Conservation (phyloP, 2,888 invertebrate genomes). For the Oscheius myriophilus region DNA sequence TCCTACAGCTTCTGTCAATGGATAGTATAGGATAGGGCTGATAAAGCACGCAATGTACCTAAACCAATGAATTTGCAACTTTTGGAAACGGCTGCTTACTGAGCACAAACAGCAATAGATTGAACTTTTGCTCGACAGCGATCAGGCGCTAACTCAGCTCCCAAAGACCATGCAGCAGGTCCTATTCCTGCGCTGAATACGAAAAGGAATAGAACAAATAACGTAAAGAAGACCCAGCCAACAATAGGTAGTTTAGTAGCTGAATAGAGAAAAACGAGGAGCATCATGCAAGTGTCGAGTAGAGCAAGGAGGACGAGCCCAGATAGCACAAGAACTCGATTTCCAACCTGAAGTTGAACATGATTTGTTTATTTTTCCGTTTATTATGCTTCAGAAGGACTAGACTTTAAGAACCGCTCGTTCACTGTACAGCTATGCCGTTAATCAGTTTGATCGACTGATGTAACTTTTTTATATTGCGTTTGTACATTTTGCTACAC, state of each 20-base stretch:
- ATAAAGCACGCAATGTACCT: constrained; percentile 62
- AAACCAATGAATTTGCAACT: constrained; percentile 1
- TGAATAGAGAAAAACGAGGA: constrained; percentile 45
- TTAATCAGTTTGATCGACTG: too few species aligned
- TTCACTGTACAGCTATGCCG: too few species aligned
- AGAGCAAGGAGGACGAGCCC: constrained; percentile 49
- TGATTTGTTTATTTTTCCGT: background rate
- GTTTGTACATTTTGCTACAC: too few species aligned
- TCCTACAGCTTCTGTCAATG: constrained; percentile 45
- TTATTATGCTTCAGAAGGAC: too few species aligned
- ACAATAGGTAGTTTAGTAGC: constrained; percentile 31
- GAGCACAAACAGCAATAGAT: constrained; percentile 37
- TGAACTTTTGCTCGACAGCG: constrained; percentile 42
- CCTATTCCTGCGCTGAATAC: constrained; percentile 63
- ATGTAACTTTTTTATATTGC: too few species aligned
- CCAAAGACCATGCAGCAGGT: constrained; percentile 60
- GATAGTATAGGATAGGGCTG: constrained; percentile 58
- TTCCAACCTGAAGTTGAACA: constrained; percentile 57
- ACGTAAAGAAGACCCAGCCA: constrained; percentile 52
- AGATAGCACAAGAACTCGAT: constrained; percentile 53
- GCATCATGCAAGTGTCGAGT: constrained; percentile 59
- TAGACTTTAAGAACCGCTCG: too few species aligned
- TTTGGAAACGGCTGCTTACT: constrained; percentile 27
- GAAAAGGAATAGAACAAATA: constrained; percentile 58
- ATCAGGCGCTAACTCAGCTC: constrained; percentile 58